Evolutionary conservation across 2,113 vertebrate genomes (phyloP), one percentile per base, ranked within the genome.

Genomic region (Ibidorhyncha struthersii): DNA sequence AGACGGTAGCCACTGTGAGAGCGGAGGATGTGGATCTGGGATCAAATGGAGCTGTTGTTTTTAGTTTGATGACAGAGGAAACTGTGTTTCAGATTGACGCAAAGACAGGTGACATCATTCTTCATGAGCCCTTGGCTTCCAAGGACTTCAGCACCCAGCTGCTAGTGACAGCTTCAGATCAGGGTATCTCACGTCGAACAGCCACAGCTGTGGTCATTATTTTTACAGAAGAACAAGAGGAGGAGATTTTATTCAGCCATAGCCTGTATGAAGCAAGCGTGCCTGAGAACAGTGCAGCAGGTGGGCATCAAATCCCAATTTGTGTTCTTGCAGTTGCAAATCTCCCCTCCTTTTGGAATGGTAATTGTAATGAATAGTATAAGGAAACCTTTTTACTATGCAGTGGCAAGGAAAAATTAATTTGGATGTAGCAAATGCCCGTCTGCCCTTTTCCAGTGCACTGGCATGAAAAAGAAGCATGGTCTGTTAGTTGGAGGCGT

Each of bases 251-350:
- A 47, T 99, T 99, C 98, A 98, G 97, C 25, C 97, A 90, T 49
- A 97, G 79, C 61, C 71, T 98, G 2, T 99, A 99, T 74, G 97
- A 99, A 88, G 97, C 97, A 36, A 95, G 89, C 0, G 73, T 99
- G 58, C 94, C 96, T 36, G 99, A 99, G 97, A 99, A 99, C 94
- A 99, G 98, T 93, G 97, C 96, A 95, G 95, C 98, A 91, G 99
- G 99, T 99, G 82, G 53, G 98, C 89, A 43, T 88, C 72, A 49
- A 58, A 62, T 91, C 43, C 25, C 25, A 13, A 8, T 73, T 78
- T 40, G 29, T 69, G 10, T 82, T 81, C 63, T 41, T 66, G n/a
- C 1, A 4, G 34, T 53, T 47, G 9, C 53, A 16, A 36, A 4
- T 85, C 12, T 65, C 26, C 15, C 21, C 11, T 79, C 12, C 14